A percentile compares a stretch with the other conserved stretches of the same genome.
phyloP scores from a whole-genome alignment of 2,113 vertebrate genomes.

The Tamias sibiricus region DNA sequence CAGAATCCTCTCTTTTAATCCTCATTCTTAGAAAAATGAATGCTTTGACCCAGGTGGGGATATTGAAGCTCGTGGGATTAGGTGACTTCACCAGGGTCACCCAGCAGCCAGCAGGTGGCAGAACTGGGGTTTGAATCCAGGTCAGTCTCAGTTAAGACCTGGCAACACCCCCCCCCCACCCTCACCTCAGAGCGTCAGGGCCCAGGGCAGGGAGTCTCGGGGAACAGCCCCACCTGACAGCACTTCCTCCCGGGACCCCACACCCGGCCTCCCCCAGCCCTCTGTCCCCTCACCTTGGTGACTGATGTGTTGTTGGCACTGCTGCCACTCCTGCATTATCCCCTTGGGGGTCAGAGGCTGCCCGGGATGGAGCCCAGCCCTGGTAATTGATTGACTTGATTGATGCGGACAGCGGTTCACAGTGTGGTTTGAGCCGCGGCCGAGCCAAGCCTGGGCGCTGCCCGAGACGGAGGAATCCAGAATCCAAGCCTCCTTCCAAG shows the following conservation, averaged over 20 bases:
- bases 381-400: slow-evolving; percentile 67
- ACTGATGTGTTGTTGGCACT: not conserved
- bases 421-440: not conserved
- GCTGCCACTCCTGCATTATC: not conserved
- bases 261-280: slow-evolving; percentile 9
- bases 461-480: slow-evolving; percentile 16
- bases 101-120: not conserved
- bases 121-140: not conserved
- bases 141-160: not conserved
- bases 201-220: too few relatives aligned
- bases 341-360: not conserved
- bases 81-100: not conserved
- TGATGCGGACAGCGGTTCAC: not conserved
- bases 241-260: not conserved
- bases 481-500: slow-evolving; percentile 1
- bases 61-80: not conserved
- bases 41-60: not conserved
- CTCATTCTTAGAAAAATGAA: not conserved
- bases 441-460: slow-evolving; percentile 48
- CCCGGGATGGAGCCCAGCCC: not conserved
- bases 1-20: too few relatives aligned
- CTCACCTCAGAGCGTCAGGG: not conserved
- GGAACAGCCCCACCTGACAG: too few relatives aligned
- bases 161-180: not conserved
- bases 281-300: not conserved